phyloP scores from a whole-genome alignment of 1,140 invertebrate genomes.

The Cydia strobilella region DNA sequence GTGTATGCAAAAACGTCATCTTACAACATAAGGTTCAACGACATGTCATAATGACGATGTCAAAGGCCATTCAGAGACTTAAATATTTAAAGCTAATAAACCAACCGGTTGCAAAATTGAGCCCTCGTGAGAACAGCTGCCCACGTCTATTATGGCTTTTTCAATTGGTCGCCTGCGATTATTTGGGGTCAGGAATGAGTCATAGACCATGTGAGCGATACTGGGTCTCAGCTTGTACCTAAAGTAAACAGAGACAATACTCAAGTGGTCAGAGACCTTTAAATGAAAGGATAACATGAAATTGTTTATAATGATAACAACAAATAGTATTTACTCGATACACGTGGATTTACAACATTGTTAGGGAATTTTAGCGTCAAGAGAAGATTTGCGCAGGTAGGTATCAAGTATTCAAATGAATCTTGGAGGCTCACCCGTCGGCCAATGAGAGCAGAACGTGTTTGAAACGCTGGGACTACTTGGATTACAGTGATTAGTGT shows the following conservation, averaged over 20 bases:
- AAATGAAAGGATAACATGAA: slow-evolving; percentile 5
- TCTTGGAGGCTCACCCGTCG: background rate
- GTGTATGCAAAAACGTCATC: background rate
- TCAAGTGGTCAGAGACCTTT: slow-evolving; percentile 18
- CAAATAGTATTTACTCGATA: slow-evolving; percentile 25
- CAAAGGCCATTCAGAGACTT: slow-evolving; percentile 17
- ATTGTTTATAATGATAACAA: slow-evolving; percentile 16
- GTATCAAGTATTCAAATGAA: background rate
- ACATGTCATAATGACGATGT: background rate
- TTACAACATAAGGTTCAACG: slow-evolving; percentile 3
- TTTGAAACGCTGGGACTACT: background rate
- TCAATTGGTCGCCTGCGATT: slow-evolving; percentile 43
- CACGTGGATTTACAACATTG: slow-evolving; percentile 19
- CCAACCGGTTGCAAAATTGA: slow-evolving; percentile 26
- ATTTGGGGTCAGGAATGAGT: slow-evolving; percentile 47
- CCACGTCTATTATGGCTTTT: slow-evolving; percentile 35
- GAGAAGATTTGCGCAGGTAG: background rate
- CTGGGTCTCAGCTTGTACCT: background rate
- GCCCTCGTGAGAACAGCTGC: slow-evolving; percentile 29
- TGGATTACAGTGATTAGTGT: slow-evolving; percentile 24
- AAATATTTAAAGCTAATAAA: slow-evolving; percentile 24
- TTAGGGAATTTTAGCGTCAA: background rate
- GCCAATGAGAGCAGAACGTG: background rate
- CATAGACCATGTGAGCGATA: slow-evolving; percentile 37
- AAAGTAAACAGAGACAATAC: slow-evolving; percentile 15